phyloP scores from a whole-genome alignment of 2,888 invertebrate genomes.

The Philereme vetulata region DNA sequence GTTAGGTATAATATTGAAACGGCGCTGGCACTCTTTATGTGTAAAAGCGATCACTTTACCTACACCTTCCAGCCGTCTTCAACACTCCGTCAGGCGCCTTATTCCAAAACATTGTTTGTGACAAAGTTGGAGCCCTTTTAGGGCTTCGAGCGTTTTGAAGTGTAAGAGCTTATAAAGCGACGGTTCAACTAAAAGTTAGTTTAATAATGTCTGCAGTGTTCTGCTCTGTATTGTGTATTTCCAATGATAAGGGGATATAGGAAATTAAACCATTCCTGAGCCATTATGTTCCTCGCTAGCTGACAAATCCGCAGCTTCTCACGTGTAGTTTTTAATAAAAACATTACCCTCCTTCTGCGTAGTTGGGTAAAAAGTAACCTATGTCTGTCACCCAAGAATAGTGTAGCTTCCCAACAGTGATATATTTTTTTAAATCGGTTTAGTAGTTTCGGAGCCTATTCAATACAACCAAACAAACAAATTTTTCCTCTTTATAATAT shows the following conservation, averaged over 20 bases:
- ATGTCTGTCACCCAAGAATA: too few relatives aligned
- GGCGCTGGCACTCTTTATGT: not conserved
- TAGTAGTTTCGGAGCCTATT: too few relatives aligned
- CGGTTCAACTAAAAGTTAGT: slow-evolving; percentile 10
- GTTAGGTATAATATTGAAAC: too few relatives aligned
- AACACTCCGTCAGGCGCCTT: slow-evolving; percentile 1
- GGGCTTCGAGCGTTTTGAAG: slow-evolving; percentile 8
- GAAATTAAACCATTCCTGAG: not conserved
- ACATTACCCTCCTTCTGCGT: too few relatives aligned
- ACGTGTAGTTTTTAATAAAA: too few relatives aligned
- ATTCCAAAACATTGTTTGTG: slow-evolving; percentile 22
- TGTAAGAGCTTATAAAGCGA: slow-evolving; percentile 5
- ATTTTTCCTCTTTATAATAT: too few relatives aligned
- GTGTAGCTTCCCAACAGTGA: too few relatives aligned
- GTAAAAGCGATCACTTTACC: not conserved
- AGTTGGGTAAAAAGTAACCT: too few relatives aligned
- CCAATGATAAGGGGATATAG: not conserved
- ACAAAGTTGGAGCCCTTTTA: slow-evolving; percentile 17
- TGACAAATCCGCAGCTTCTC: too few relatives aligned
- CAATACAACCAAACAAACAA: too few relatives aligned
- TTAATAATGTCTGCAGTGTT: not conserved
- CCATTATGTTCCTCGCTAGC: too few relatives aligned
- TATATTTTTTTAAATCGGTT: too few relatives aligned
- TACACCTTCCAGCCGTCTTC: slow-evolving; percentile 9
- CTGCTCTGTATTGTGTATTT: not conserved